These are phyloP conservation scores for Pollenia labialis DNA, from an alignment of 2,888 invertebrate genomes.

Conservation along the genomic window DNA sequence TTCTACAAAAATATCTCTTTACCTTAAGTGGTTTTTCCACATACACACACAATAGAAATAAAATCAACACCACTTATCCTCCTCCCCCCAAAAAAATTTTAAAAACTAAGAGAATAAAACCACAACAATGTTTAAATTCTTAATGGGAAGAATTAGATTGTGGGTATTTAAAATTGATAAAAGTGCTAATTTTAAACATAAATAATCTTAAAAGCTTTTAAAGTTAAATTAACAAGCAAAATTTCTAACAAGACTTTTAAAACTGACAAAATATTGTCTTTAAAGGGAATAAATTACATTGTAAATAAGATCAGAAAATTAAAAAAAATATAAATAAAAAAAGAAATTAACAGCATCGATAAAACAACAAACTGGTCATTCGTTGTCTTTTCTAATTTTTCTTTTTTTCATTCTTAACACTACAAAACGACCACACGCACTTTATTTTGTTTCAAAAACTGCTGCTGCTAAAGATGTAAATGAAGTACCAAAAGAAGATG, in stretches of 20 bases:
- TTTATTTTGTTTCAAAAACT: constrained; percentile 6
- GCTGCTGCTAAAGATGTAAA: constrained; percentile 29
- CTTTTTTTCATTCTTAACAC: background rate
- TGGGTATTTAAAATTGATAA: constrained; percentile 57
- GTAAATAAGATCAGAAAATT: constrained; percentile 42
- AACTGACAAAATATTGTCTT: constrained; percentile 65
- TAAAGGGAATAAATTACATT: constrained; percentile 66
- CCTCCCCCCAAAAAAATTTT: background rate
- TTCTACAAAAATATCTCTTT: background rate
- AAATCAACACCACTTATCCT: constrained; percentile 4
- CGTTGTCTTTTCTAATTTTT: constrained; percentile 20
- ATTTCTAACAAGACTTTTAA: constrained; percentile 54
- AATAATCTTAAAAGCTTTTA: constrained; percentile 67
- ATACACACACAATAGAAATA: background rate
- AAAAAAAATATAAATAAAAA: constrained; percentile 1
- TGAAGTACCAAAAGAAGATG: constrained; percentile 11
- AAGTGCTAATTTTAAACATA: constrained; percentile 66
- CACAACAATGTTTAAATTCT: constrained; percentile 47
- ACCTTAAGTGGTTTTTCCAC: constrained; percentile 57
- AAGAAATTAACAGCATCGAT: constrained; percentile 7
- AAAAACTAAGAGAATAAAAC: background rate
- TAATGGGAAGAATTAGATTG: constrained; percentile 57
- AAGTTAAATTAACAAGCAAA: constrained; percentile 37
- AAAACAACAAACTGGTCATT: constrained; percentile 29
- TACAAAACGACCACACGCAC: constrained; percentile 64